Evolutionary conservation across 1,140 invertebrate genomes (phyloP).

Genomic region (Halesus radiatus): DNA sequence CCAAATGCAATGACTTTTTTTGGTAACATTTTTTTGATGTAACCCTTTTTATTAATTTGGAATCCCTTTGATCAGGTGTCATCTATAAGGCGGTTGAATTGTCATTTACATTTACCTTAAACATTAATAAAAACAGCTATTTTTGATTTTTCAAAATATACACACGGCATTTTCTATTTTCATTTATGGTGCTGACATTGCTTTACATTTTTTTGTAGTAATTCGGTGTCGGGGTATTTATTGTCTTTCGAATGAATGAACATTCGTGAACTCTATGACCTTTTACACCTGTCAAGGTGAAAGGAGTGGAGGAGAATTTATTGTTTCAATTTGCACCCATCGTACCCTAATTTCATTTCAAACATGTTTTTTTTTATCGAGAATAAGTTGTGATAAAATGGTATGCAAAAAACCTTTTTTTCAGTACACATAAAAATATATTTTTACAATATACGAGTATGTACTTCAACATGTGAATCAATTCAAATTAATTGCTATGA

Average conservation of each 20-base stretch:
- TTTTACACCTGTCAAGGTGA: constrained; percentile 22
- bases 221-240: too few relatives aligned
- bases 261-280: constrained; percentile 12
- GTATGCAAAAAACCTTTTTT: too few relatives aligned
- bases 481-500: too few relatives aligned
- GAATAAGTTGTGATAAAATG: too few relatives aligned
- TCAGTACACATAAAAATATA: too few relatives aligned
- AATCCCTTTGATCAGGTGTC: neutral
- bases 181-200: too few relatives aligned
- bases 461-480: too few relatives aligned
- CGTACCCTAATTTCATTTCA: neutral
- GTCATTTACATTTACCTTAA: neutral
- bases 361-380: too few relatives aligned
- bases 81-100: neutral
- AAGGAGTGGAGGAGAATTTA: neutral
- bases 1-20: neutral
- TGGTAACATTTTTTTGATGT: neutral
- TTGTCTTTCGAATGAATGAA: neutral
- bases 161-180: too few relatives aligned
- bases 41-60: neutral
- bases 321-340: neutral
- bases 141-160: constrained; percentile 12
- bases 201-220: too few relatives aligned
- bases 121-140: neutral
- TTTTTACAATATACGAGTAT: too few relatives aligned